Evolutionary conservation across 2,888 invertebrate species (phyloP).

Genomic region (Ophioninae sp.): DNA sequence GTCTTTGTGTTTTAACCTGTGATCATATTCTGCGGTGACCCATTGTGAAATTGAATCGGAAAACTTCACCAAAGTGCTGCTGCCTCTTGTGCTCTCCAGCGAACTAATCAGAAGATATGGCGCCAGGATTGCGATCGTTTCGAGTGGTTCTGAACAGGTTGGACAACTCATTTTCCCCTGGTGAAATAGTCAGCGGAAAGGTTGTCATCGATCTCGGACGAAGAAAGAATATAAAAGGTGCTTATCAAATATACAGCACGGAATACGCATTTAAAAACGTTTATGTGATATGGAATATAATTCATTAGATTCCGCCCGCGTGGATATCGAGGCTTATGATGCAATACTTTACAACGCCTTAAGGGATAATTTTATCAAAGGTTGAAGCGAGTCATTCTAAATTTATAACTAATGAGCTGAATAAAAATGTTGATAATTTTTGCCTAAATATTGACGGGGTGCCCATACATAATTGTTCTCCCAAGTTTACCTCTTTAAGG

Average conservation of each 20-base stretch:
- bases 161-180: constrained; percentile 87
- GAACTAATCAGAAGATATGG: constrained; percentile 10
- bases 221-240: constrained; percentile 40
- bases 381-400: too few species aligned
- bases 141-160: constrained; percentile 73
- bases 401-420: too few species aligned
- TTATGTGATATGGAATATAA: too few species aligned
- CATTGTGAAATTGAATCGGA: background rate
- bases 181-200: constrained; percentile 86
- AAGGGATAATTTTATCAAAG: too few species aligned
- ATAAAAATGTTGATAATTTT: too few species aligned
- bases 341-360: too few species aligned
- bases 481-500: too few species aligned
- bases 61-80: background rate
- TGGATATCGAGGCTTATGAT: too few species aligned
- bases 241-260: background rate
- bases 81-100: background rate
- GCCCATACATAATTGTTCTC: too few species aligned
- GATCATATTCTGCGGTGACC: background rate
- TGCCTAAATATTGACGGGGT: too few species aligned
- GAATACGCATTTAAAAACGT: background rate
- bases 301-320: too few species aligned
- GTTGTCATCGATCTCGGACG: constrained; percentile 60
- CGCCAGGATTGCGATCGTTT: constrained; percentile 11
- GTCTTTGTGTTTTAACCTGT: background rate